phyloP scores from a whole-genome alignment of 1,140 invertebrate genomes.

The Eurosta solidaginis region DNA sequence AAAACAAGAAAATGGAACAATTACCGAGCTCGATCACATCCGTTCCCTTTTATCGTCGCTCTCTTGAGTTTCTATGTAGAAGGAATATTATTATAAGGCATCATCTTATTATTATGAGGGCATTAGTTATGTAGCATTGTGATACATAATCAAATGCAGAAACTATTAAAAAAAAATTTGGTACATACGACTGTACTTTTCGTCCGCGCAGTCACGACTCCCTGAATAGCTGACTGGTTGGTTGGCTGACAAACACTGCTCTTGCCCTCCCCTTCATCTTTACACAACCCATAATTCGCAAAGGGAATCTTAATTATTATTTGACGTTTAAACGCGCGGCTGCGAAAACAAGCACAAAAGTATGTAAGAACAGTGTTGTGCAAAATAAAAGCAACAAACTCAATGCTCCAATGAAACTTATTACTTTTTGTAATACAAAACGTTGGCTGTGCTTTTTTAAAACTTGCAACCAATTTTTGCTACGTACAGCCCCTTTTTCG shows the following conservation, averaged over 20 bases:
- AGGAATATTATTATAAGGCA: too few relatives aligned
- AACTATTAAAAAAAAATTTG: neutral
- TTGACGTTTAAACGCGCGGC: slow-evolving; percentile 2
- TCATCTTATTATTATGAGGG: too few relatives aligned
- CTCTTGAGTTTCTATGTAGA: too few relatives aligned
- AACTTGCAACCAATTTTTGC: neutral
- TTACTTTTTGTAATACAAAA: too few relatives aligned
- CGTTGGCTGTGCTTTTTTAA: too few relatives aligned
- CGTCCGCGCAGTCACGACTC: neutral
- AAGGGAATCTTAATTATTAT: slow-evolving; percentile 19
- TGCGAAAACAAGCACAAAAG: neutral
- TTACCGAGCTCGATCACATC: too few relatives aligned
- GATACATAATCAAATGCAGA: neutral
- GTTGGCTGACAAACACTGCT: neutral
- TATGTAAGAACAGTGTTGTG: too few relatives aligned
- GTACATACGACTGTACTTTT: neutral
- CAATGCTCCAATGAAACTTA: too few relatives aligned
- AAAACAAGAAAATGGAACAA: too few relatives aligned
- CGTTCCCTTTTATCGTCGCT: too few relatives aligned
- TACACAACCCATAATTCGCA: neutral
- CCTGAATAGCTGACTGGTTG: neutral
- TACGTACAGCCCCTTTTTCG: neutral
- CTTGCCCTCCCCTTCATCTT: neutral
- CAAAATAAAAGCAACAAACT: too few relatives aligned
- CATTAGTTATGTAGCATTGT: neutral